These are phyloP conservation scores for Prostheceraeus crozeri DNA, from an alignment of 2,888 invertebrate species.

Conservation along the genomic window DNA sequence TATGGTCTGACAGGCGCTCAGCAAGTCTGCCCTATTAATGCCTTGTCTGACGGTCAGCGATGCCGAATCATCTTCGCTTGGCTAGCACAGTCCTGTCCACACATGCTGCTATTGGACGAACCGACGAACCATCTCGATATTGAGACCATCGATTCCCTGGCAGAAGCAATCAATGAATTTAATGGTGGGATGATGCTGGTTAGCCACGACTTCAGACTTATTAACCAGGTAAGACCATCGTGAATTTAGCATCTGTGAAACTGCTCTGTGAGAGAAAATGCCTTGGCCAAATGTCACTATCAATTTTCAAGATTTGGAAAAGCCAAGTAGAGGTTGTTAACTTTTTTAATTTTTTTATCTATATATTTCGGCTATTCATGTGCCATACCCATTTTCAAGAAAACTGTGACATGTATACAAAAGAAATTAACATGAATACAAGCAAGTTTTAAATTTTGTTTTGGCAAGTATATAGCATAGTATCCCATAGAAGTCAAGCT, in stretches of 20 bases:
- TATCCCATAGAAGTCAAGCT: no score
- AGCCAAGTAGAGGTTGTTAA: no score
- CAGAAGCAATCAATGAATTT: constrained; percentile 92
- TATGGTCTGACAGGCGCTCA: constrained; percentile 94
- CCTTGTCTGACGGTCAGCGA: constrained; percentile 90
- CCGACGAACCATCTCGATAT: constrained; percentile 59
- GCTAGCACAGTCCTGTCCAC: constrained; percentile 93
- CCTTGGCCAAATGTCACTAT: no score
- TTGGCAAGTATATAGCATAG: no score
- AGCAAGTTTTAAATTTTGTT: no score
- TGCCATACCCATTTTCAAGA: no score
- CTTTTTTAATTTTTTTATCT: no score
- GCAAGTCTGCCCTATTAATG: constrained; percentile 77
- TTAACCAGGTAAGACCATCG: constrained; percentile 73
- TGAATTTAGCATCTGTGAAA: constrained; percentile 25
- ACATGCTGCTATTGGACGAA: constrained; percentile 69
- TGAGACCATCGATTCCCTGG: constrained; percentile 86
- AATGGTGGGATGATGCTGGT: constrained; percentile 98
- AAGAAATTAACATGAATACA: no score
- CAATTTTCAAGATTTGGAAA: no score
- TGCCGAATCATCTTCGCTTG: constrained; percentile 98
- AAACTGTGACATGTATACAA: no score
- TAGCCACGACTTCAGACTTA: constrained; percentile 97
- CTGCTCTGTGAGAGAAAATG: no score
- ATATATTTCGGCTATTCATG: no score